phyloP scores from a whole-genome alignment of 2,113 vertebrate species.

The Ptychochromis oligacanthus region DNA sequence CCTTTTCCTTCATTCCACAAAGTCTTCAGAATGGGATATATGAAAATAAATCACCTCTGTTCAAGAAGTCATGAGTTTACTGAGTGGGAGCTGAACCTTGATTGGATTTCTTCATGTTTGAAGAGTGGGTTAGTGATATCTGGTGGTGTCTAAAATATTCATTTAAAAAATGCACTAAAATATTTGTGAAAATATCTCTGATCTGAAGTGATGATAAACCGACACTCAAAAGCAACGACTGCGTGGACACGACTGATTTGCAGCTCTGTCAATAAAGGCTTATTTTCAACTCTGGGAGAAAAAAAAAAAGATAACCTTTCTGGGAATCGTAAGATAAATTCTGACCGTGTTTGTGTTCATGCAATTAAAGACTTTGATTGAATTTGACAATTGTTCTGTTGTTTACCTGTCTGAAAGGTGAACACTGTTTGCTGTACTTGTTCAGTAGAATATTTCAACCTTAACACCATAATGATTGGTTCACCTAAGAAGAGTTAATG shows the following conservation, averaged over 20 bases:
- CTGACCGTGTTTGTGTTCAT: not conserved
- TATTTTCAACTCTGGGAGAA: not conserved
- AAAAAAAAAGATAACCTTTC: not conserved
- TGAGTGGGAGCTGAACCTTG: not conserved
- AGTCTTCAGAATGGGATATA: not conserved
- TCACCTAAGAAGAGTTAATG: no score
- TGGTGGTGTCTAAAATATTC: not conserved
- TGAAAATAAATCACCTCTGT: conserved; percentile 1
- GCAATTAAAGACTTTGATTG: not conserved
- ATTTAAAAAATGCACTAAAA: not conserved
- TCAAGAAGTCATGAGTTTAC: not conserved
- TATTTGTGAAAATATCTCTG: not conserved
- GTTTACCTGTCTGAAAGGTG: no score
- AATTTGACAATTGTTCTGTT: not conserved
- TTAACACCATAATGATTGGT: not conserved
- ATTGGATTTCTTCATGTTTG: not conserved
- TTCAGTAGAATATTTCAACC: not conserved
- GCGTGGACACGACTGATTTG: not conserved
- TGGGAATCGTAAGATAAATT: not conserved
- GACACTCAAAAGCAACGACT: not conserved
- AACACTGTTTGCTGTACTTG: not conserved
- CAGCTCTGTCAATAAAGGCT: not conserved
- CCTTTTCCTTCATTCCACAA: not conserved
- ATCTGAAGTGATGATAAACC: not conserved
- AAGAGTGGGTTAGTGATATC: not conserved